Conservation (phyloP, 1,140 invertebrate genomes). For the Drosophila mauritiana region DNA sequence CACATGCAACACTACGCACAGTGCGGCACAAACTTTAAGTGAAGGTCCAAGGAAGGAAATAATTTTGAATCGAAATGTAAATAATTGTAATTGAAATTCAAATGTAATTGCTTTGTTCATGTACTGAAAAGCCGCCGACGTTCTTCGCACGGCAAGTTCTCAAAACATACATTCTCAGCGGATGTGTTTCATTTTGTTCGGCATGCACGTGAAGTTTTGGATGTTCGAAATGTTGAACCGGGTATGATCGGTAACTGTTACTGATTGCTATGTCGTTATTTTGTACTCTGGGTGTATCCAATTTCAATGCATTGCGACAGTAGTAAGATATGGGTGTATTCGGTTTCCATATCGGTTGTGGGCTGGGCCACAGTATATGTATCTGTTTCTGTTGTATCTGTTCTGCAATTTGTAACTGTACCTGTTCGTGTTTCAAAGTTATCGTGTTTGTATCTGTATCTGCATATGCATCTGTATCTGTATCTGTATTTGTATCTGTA, state of each 20-base stretch:
- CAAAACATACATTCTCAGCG: slow-evolving; percentile 26
- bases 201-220: slow-evolving; percentile 25
- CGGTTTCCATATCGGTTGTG: slow-evolving; percentile 1
- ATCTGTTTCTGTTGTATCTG: slow-evolving; percentile 3
- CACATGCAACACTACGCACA: slow-evolving; percentile 26
- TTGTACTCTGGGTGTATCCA: slow-evolving; percentile 2
- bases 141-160: slow-evolving; percentile 1
- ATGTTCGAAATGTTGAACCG: slow-evolving; percentile 27
- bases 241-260: slow-evolving; percentile 4
- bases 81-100: background rate
- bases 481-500: slow-evolving; percentile 7
- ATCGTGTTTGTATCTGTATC: slow-evolving; percentile 3
- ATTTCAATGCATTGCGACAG: slow-evolving; percentile 4
- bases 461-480: background rate
- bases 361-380: slow-evolving; percentile 5
- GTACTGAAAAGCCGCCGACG: slow-evolving; percentile 2
- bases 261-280: background rate
- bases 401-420: background rate
- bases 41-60: background rate
- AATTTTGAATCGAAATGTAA: slow-evolving; percentile 1
- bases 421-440: background rate
- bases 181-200: slow-evolving; percentile 4
- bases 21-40: slow-evolving; percentile 1
- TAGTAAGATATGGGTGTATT: slow-evolving; percentile 4
- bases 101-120: background rate